A percentile compares a stretch with the other conserved stretches of the same genome.
These are phyloP conservation scores for Drosophila multiciliata DNA, from an alignment of 2,888 invertebrate genomes.

Conservation along the genomic window DNA sequence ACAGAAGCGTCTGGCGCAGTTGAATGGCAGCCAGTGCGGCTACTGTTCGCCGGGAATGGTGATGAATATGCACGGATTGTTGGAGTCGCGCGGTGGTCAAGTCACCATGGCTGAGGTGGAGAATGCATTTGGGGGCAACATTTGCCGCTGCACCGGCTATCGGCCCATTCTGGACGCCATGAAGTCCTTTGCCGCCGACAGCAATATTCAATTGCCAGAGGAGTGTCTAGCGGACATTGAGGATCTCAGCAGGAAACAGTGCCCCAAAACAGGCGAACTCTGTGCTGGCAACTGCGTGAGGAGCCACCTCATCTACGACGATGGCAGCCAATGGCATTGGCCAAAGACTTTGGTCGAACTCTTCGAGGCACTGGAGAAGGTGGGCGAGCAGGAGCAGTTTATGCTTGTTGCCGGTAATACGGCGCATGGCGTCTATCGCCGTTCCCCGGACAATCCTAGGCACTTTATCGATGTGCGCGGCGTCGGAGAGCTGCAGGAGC, in stretches of 20 bases:
- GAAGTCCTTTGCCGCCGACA: slow-evolving; percentile 89
- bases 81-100: slow-evolving; percentile 85
- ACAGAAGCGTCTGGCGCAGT: slow-evolving; percentile 88
- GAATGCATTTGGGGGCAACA: slow-evolving; percentile 91
- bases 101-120: slow-evolving; percentile 89
- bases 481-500: slow-evolving; percentile 86
- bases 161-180: slow-evolving; percentile 92
- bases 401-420: slow-evolving; percentile 91
- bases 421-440: slow-evolving; percentile 88
- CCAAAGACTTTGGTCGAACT: slow-evolving; percentile 66
- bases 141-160: slow-evolving; percentile 93
- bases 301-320: slow-evolving; percentile 40
- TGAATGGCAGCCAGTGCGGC: slow-evolving; percentile 91
- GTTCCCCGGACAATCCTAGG: slow-evolving; percentile 79
- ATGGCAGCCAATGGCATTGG: slow-evolving; percentile 81
- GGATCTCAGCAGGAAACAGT: slow-evolving; percentile 76
- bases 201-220: slow-evolving; percentile 84
- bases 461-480: slow-evolving; percentile 88
- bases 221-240: slow-evolving; percentile 86
- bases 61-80: slow-evolving; percentile 89
- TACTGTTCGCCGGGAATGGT: slow-evolving; percentile 92
- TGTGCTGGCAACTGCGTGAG: slow-evolving; percentile 82
- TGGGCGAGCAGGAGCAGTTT: slow-evolving; percentile 85
- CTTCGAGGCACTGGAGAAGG: slow-evolving; percentile 81
- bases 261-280: slow-evolving; percentile 82